A percentile compares a stretch with the other conserved stretches of the same genome.
Evolutionary conservation across 2,888 invertebrate genomes (phyloP).

Genomic region (Pseudeuparius sepicola): DNA sequence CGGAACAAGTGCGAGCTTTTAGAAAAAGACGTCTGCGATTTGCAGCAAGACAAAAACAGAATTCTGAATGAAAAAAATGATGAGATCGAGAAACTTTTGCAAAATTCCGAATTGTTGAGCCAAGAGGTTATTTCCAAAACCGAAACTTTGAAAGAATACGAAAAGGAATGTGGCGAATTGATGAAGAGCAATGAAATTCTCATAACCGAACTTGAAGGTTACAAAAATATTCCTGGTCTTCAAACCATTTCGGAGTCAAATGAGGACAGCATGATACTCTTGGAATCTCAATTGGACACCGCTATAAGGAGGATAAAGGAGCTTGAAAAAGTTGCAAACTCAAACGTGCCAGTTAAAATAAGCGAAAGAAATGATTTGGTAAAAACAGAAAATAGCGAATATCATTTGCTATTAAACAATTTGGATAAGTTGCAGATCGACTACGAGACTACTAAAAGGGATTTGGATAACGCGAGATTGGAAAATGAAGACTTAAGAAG

Average conservation of each 20-base stretch:
- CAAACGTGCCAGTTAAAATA: slow-evolving; percentile 9
- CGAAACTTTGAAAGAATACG: slow-evolving; percentile 41
- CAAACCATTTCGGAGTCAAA: slow-evolving; percentile 64
- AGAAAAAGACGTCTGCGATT: too few species aligned
- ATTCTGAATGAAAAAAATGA: slow-evolving; percentile 34
- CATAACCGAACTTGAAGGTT: slow-evolving; percentile 53
- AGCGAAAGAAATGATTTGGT: slow-evolving; percentile 7
- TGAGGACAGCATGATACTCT: slow-evolving; percentile 54
- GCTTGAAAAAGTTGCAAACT: slow-evolving; percentile 34
- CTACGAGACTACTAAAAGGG: slow-evolving; percentile 21
- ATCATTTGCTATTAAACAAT: slow-evolving; percentile 30
- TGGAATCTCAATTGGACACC: slow-evolving; percentile 54
- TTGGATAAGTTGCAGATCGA: slow-evolving; percentile 26
- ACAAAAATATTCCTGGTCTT: slow-evolving; percentile 53
- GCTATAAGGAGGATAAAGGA: slow-evolving; percentile 35
- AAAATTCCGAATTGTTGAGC: slow-evolving; percentile 35
- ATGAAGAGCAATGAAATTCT: slow-evolving; percentile 62
- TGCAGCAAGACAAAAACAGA: slow-evolving; percentile 36
- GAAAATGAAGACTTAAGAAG: slow-evolving; percentile 39
- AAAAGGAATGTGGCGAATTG: slow-evolving; percentile 52
- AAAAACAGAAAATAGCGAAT: slow-evolving; percentile 24
- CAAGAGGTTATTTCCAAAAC: slow-evolving; percentile 34
- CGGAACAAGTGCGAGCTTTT: slow-evolving; percentile 49
- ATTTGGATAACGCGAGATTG: slow-evolving; percentile 43
- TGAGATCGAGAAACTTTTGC: slow-evolving; percentile 36